Evolutionary conservation across 2,888 invertebrate genomes (phyloP).

Genomic region (Lasioglossum malachurum): DNA sequence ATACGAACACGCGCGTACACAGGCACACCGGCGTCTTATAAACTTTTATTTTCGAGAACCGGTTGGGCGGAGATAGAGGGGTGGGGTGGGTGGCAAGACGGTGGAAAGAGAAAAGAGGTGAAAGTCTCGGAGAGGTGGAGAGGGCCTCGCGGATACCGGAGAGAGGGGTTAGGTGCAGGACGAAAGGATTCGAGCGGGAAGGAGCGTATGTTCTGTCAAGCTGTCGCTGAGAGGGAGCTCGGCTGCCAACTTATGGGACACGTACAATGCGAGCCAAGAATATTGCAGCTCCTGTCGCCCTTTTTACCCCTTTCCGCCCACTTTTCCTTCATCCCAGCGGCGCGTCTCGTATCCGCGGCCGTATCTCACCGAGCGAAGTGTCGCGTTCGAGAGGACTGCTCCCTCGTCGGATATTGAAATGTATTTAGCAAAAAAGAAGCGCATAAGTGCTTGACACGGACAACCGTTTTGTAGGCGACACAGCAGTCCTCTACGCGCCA

Average conservation of each 20-base stretch:
- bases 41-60: conserved; percentile 80
- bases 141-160: background rate
- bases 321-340: conserved; percentile 49
- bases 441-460: conserved; percentile 53
- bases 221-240: conserved; percentile 83
- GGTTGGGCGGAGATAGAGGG: conserved; percentile 25
- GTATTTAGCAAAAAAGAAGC: conserved; percentile 73
- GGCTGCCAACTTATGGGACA: conserved; percentile 84
- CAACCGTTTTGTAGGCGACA: conserved; percentile 58
- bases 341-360: conserved; percentile 58
- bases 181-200: conserved; percentile 74
- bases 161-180: conserved; percentile 51
- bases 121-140: conserved; percentile 22
- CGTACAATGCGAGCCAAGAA: conserved; percentile 82
- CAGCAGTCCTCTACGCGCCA: conserved; percentile 10
- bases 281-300: conserved; percentile 78
- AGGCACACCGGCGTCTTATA: conserved; percentile 76
- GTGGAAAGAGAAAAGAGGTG: conserved; percentile 24
- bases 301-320: conserved; percentile 62
- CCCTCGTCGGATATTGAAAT: conserved; percentile 78
- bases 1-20: conserved; percentile 52
- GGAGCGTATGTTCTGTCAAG: conserved; percentile 83
- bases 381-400: conserved; percentile 66
- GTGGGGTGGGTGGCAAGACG: background rate
- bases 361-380: conserved; percentile 48